These are phyloP conservation scores for Bombus soroeensis DNA, from an alignment of 1,140 invertebrate species.

Conservation along the genomic window DNA sequence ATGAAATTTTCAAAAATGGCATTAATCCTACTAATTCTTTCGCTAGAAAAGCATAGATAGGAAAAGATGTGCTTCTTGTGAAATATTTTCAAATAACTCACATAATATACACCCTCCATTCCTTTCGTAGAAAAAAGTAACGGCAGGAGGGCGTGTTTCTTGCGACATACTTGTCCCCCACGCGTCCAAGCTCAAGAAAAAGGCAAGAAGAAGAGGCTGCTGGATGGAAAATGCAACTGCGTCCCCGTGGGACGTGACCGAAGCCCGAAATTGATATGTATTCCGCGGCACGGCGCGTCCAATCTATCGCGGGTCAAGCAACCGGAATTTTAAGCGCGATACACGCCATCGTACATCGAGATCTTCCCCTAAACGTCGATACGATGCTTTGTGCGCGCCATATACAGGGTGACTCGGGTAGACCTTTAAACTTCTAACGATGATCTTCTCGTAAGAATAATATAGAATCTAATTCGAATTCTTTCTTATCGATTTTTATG, in stretches of 20 bases:
- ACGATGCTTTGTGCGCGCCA: neutral
- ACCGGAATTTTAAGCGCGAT: constrained; percentile 82
- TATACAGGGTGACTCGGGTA: constrained; percentile 8
- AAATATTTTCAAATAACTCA: neutral
- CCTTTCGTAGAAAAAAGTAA: neutral
- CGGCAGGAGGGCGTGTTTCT: neutral
- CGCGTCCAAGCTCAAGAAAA: neutral
- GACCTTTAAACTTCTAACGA: neutral
- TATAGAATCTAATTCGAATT: too few species aligned
- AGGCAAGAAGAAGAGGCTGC: constrained; percentile 13
- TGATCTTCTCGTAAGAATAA: neutral
- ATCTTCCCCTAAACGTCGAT: constrained; percentile 14
- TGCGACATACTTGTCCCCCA: constrained; percentile 7
- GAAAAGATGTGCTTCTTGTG: too few species aligned
- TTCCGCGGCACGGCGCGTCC: constrained; percentile 78
- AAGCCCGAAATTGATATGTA: constrained; percentile 82
- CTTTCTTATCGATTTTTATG: too few species aligned
- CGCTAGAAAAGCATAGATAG: too few species aligned
- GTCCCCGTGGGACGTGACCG: constrained; percentile 75
- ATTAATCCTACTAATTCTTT: too few species aligned
- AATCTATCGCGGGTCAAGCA: constrained; percentile 83
- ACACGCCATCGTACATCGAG: constrained; percentile 47
- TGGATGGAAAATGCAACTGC: constrained; percentile 72
- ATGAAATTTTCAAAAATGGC: too few species aligned
- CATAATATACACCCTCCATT: neutral